Conservation (phyloP, 1,140 invertebrate genomes). For the Archivesica marissinica region DNA sequence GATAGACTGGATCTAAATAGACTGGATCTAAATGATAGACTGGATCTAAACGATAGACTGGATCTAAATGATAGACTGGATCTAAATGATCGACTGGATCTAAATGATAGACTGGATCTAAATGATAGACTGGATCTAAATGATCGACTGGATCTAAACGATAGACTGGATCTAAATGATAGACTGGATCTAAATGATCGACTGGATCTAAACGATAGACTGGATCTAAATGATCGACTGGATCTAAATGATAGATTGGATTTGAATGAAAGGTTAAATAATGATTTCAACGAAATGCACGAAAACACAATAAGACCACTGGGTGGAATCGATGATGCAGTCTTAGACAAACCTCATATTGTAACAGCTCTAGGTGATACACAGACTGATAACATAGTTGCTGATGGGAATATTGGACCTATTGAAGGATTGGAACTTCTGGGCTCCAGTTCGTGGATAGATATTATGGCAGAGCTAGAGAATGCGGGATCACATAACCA, state of each 20-base stretch:
- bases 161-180: constrained; percentile 5
- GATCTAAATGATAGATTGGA: background rate
- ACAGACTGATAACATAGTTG: background rate
- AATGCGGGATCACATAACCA: background rate
- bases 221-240: background rate
- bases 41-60: background rate
- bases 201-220: background rate
- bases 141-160: background rate
- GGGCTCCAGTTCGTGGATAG: background rate
- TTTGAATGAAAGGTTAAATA: background rate
- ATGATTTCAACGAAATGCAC: background rate
- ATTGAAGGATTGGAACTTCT: constrained; percentile 13
- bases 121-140: background rate
- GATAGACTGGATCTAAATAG: background rate
- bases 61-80: background rate
- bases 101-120: background rate
- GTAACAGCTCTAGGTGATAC: background rate
- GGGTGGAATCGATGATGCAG: background rate
- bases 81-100: background rate
- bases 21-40: background rate
- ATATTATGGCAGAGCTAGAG: constrained; percentile 1
- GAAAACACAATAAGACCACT: background rate
- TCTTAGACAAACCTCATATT: constrained; percentile 11
- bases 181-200: background rate
- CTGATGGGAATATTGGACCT: background rate